phyloP scores from a whole-genome alignment of 2,797 vertebrate species.

The Saxicola maurus region DNA sequence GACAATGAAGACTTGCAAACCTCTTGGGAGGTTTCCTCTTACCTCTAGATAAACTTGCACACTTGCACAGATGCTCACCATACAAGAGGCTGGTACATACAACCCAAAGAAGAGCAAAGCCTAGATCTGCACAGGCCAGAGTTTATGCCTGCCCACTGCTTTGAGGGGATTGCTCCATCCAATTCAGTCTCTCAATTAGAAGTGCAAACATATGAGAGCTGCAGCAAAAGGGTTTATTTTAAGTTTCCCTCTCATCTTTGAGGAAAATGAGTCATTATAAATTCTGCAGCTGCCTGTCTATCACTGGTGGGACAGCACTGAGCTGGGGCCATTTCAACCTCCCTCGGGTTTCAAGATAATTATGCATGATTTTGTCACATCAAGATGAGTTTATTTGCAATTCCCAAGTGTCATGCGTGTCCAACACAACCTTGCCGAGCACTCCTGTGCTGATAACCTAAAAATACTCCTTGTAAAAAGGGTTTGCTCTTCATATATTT shows the following conservation, averaged over 20 bases:
- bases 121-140: neutral
- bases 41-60: neutral
- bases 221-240: slow-evolving; percentile 18
- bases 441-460: neutral
- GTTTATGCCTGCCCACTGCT: neutral
- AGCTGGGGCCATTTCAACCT: slow-evolving; percentile 61
- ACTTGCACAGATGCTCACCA: neutral
- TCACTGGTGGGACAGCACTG: slow-evolving; percentile 28
- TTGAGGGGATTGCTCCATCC: neutral
- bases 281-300: slow-evolving; percentile 45
- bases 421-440: neutral
- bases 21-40: neutral
- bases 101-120: neutral
- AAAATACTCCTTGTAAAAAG: neutral
- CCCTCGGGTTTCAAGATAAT: slow-evolving; percentile 72
- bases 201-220: neutral
- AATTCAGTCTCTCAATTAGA: neutral
- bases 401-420: slow-evolving; percentile 9
- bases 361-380: slow-evolving; percentile 79
- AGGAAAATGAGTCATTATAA: slow-evolving; percentile 42
- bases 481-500: slow-evolving; percentile 35
- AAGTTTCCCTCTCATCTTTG: slow-evolving; percentile 14
- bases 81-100: neutral
- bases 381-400: slow-evolving; percentile 83
- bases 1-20: neutral